Conservation (phyloP, 2,888 invertebrate species). For the Hyposoter didymator region DNA sequence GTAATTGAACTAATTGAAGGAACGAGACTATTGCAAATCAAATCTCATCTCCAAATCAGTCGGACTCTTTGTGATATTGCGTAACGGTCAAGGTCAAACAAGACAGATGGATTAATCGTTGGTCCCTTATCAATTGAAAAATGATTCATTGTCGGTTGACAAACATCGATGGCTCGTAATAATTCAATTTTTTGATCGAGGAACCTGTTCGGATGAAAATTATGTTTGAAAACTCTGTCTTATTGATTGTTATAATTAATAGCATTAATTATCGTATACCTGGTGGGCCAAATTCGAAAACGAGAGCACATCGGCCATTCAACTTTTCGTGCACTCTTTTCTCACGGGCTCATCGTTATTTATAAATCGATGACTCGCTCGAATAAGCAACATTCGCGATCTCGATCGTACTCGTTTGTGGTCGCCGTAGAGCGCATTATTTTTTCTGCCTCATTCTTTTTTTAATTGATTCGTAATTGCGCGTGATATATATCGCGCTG, state of each 20-base stretch:
- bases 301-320: conserved; percentile 54
- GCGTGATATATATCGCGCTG: not conserved
- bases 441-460: not conserved
- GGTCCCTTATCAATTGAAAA: not conserved
- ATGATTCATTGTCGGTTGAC: not conserved
- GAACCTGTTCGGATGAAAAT: not conserved
- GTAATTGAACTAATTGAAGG: not conserved
- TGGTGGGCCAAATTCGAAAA: not conserved
- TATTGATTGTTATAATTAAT: not conserved
- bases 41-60: not conserved
- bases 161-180: not conserved
- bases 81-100: not conserved
- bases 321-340: conserved; percentile 54
- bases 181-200: not conserved
- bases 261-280: not conserved
- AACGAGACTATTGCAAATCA: not conserved
- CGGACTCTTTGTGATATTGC: not conserved
- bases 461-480: conserved; percentile 3
- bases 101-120: not conserved
- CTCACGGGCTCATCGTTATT: conserved; percentile 58
- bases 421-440: not conserved
- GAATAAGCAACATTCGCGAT: conserved; percentile 12
- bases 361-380: conserved; percentile 63
- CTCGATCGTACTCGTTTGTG: conserved; percentile 4
- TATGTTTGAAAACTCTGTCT: not conserved